Evolutionary conservation across 2,797 vertebrate species (phyloP).

Genomic region (Lacerta agilis): DNA sequence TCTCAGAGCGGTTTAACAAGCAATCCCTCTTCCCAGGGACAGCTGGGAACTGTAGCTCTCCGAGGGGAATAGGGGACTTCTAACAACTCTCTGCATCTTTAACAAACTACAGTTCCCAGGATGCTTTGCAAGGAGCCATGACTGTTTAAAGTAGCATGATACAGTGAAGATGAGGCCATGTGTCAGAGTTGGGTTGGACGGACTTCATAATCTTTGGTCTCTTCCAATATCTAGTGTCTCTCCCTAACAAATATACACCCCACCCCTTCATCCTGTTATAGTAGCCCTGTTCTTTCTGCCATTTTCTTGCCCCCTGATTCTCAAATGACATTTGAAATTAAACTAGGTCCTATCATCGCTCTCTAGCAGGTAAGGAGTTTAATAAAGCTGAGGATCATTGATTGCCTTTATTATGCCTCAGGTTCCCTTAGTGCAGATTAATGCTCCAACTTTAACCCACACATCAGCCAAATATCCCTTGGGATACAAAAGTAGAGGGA

Average conservation of each 20-base stretch:
- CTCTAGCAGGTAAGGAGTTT: neutral
- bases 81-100: too few relatives aligned
- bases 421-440: neutral
- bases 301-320: neutral
- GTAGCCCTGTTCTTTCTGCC: neutral
- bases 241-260: neutral
- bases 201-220: neutral
- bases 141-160: too few relatives aligned
- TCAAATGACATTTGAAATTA: neutral
- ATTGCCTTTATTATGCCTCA: neutral
- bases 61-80: too few relatives aligned
- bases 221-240: neutral
- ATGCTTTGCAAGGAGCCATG: too few relatives aligned
- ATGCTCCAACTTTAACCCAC: neutral
- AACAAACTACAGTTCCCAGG: too few relatives aligned
- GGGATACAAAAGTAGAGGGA: neutral
- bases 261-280: too few relatives aligned
- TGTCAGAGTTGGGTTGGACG: neutral
- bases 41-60: too few relatives aligned
- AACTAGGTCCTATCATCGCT: neutral
- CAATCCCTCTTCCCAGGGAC: too few relatives aligned
- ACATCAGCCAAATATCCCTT: neutral
- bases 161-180: too few relatives aligned
- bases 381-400: neutral
- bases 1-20: too few relatives aligned